Base-by-base conservation (phyloP, 2,888 invertebrate species). In the Incurvaria masculella region DNA sequence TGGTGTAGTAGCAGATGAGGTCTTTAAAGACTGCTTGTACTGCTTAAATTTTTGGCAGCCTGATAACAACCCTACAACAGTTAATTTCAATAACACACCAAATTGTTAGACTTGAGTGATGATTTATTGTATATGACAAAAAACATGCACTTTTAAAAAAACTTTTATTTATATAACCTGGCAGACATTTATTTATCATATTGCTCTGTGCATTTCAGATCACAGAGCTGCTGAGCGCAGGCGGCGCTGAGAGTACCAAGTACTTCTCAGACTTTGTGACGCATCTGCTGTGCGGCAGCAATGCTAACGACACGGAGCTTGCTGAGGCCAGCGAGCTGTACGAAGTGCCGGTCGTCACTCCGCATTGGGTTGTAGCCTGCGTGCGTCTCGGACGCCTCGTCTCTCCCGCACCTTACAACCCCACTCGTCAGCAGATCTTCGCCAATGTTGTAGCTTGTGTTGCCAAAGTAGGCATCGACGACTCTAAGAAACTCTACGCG, bases 211-310 rank as follows among this genome's bases (percentile, higher is more conserved):
- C 14, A 56, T 82, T 82, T 51, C 70, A 94, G 94, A 82, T 91
- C 62, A 74, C 88, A 63, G 82, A 83, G 60, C 74, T 93, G 58
- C 79, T 97, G 51, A 89, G 88, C 71, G 83, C 85, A 65, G 93
- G 94, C 54, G 95, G 96, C 47, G 97, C 91, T 19, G 93, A 94
- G 66, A 86, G 87, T 56, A 88, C 89, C 55, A 88, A 87, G 59
- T 97, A 94, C 75, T 86, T 94, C 59, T 89, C 92, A 52, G 94
- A 95, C 72, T 90, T 89, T 74, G 91, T 95, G 56, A 96, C 96
- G 41, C 95, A 96, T 80, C 81, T 94, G 59, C 90, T 97, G 63
- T 93, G 94, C 59, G 95, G 91, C 21, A 80, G 85, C 56, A 89
- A 93, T 73, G 88, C 88, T 49, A 85, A 89, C 59, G 93, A 94